A percentile compares a stretch with the other conserved stretches of the same genome.
phyloP scores from a whole-genome alignment of 2,888 invertebrate species.

The Oasisia sp. region DNA sequence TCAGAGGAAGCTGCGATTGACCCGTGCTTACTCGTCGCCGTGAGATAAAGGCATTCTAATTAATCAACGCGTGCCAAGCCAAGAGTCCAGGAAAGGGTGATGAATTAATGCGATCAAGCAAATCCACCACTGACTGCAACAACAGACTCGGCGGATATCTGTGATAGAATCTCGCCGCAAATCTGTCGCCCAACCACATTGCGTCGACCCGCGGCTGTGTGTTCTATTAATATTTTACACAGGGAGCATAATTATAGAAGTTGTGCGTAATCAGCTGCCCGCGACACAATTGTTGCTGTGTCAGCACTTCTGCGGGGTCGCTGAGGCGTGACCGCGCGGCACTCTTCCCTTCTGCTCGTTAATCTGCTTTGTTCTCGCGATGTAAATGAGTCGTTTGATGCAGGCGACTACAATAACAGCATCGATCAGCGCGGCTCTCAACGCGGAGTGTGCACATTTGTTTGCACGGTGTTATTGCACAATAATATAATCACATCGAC shows the following conservation, averaged over 20 bases:
- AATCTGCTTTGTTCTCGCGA: not conserved
- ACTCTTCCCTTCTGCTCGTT: not conserved
- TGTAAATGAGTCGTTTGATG: conserved; percentile 4
- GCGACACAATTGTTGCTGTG: not conserved
- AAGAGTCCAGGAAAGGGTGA: not conserved
- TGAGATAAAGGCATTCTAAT: not conserved
- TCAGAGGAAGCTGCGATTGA: not conserved
- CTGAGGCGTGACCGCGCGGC: not conserved
- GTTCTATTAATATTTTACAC: conserved; percentile 5
- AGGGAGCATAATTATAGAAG: not conserved
- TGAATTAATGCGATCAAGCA: conserved; percentile 11
- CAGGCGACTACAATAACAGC: not conserved
- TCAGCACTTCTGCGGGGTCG: not conserved
- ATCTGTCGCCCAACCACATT: not conserved
- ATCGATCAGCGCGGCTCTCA: not conserved
- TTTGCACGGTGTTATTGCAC: not conserved
- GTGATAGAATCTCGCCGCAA: not conserved
- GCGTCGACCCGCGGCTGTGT: not conserved
- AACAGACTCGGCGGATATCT: not conserved
- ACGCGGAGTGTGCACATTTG: not conserved
- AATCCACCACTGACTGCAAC: not conserved
- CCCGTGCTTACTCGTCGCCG: not conserved
- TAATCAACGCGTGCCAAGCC: not conserved
- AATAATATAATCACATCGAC: not conserved
- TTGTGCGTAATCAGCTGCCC: not conserved